Percentiles rank a stretch among this genome's conserved stretches.
Evolutionary conservation across 2,113 vertebrate species (phyloP).

Genomic region (Mesoclemmys tuberculata): DNA sequence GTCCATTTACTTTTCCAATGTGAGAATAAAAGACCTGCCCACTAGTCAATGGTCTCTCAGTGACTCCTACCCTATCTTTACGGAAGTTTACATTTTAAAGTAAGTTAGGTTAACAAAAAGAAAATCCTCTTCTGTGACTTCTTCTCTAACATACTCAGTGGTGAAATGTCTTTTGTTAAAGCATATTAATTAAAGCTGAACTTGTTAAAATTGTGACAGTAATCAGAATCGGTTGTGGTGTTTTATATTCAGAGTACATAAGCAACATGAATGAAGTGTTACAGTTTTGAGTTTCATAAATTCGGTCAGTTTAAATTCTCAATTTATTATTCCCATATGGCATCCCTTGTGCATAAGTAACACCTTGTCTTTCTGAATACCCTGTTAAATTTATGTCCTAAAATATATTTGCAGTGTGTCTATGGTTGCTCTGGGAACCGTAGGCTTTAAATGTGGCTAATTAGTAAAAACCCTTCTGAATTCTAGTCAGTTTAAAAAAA

Average conservation of each 20-base stretch:
- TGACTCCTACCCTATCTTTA: background rate
- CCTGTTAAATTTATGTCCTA: background rate
- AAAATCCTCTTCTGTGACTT: background rate
- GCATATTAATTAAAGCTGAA: background rate
- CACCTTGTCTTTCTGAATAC: background rate
- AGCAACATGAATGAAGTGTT: background rate
- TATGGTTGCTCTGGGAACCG: background rate
- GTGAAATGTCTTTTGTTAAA: background rate
- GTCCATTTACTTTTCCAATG: constrained; percentile 12
- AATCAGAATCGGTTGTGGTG: background rate
- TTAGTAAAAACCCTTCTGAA: background rate
- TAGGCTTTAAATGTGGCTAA: background rate
- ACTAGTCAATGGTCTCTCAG: background rate
- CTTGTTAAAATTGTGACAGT: background rate
- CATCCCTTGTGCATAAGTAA: background rate
- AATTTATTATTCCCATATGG: background rate
- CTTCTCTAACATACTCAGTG: background rate
- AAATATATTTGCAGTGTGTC: background rate
- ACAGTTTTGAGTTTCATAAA: background rate
- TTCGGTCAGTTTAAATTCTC: background rate
- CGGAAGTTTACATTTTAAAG: background rate
- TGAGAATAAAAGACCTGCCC: background rate
- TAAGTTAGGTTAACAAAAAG: background rate
- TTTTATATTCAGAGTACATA: background rate
- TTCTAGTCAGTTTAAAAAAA: background rate